Evolutionary conservation across 2,113 vertebrate genomes (phyloP), one percentile per base, ranked within the genome.

Genomic region (Drymodes brunneopygia): DNA sequence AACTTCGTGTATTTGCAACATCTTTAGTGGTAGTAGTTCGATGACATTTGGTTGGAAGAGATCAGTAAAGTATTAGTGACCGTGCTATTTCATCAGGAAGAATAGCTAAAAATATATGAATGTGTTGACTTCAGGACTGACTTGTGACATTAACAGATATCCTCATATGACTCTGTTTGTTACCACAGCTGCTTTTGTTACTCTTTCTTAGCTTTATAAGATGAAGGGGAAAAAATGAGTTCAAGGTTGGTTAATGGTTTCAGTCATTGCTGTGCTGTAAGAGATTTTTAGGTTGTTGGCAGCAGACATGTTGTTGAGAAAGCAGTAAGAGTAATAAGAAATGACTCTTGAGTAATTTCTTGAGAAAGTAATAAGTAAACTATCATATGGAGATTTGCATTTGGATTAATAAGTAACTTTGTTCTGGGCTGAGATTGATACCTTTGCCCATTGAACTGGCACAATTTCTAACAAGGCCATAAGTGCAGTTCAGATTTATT

Each of bases 361-460:
- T 84, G 70, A 91, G 72, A 72, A 92, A 86, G 60, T 74, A 86
- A 56, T 84, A 47, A 88, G 16, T 72, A 71, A 93, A 50, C 78
- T 91, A 60, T 84, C 87, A 64, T 88, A 67, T 75, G 74, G 86
- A 81, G 57, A 56, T 74, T 78, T 86, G 53, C 21, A 25, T 94
- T 89, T 94, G 79, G 85, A 88, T 97, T 97, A 97, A 97, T 97
- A 92, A 97, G 67, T 97, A 97, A 97, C 93, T 94, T 93, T 0
- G 2, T 88, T 95, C 66, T 80, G 75, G 36, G 56, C 86, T 71
- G 67, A 86, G 57, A 92, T 51, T 66, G 54, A 81, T 96, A 95
- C 85, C 81, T 94, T 94, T 95, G 95, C 92, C 92, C 92, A 1
- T 90, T 95, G 94, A 96, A 73, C 81, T 95, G 61, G 13, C 33